These are phyloP conservation scores for Diprion similis DNA, from an alignment of 1,140 invertebrate species.

Conservation along the genomic window DNA sequence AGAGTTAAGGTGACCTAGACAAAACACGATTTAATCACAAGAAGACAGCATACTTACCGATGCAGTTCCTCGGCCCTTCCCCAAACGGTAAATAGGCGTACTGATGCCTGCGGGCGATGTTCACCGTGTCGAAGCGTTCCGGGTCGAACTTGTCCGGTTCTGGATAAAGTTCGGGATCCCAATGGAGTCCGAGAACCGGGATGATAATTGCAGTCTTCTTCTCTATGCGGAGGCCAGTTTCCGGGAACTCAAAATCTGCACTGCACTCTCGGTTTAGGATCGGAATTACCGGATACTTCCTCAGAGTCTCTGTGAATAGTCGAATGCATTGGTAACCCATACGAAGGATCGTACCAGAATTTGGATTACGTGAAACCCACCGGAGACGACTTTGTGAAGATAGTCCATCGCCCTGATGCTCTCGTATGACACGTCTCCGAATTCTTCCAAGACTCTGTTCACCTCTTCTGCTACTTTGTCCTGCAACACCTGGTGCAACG, in stretches of 20 bases:
- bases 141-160: conserved; percentile 74
- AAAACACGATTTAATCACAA: conserved; percentile 18
- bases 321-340: not conserved
- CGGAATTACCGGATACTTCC: conserved; percentile 67
- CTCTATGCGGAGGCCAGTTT: conserved; percentile 48
- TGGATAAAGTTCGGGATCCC: conserved; percentile 66
- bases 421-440: conserved; percentile 23
- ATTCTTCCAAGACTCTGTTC: conserved; percentile 26
- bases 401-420: conserved; percentile 33
- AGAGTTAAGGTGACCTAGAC: no score
- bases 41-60: conserved; percentile 44
- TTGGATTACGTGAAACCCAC: conserved; percentile 21
- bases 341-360: not conserved
- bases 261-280: conserved; percentile 58
- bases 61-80: conserved; percentile 66
- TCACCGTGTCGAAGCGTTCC: conserved; percentile 67
- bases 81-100: conserved; percentile 66
- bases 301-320: conserved; percentile 59
- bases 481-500: conserved; percentile 39
- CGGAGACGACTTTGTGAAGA: conserved; percentile 36
- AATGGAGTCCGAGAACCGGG: conserved; percentile 54
- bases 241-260: conserved; percentile 52
- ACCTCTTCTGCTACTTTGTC: conserved; percentile 38
- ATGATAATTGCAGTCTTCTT: conserved; percentile 59
- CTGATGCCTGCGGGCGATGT: conserved; percentile 43